Base-by-base conservation (phyloP, 2,113 vertebrate genomes). In the Microtus ochrogaster region DNA sequence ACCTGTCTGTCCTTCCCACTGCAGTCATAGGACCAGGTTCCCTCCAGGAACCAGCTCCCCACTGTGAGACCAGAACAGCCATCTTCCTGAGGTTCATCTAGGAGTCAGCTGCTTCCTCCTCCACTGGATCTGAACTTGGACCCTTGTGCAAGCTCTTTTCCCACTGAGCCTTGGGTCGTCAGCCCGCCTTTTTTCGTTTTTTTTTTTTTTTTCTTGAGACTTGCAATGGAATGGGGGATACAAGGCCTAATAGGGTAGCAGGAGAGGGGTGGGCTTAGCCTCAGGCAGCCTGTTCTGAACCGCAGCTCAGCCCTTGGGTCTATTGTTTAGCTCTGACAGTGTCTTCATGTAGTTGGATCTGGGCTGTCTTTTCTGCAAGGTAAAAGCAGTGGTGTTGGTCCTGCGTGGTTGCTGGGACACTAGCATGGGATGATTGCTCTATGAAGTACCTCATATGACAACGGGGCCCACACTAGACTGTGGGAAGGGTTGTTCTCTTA, bases 11-110 rank as follows among this genome's bases (percentile, higher is more conserved):
- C 2, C 26, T 7, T 39, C 26, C 5, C 7, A 49, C 33, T 26
- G 26, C 58, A 26, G 30, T 49, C 30, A 0, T 0, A 16, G 74
- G 28, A 14, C 2, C 21, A 3, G 6, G 1, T 13, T 2, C 61
- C 65, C 52, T 61, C 1, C 0, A 10, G 36, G 11, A 72, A 30
- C 65, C 21, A 0, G 1, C 24, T 16, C 12, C 63, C 44, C 6
- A 1, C 39, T 63, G 12, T 30, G 26, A 11, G 30, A 66, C 70
- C 26, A 68, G 44, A 21, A 70, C 0, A 58, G 47, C 22, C 58
- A 63, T 33, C 65, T 79, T 91, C 72, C 39, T 36, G 33, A 7
- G 16, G 0, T 2, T 70, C n/a, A 2, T 41, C 47, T 39, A 65
- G 39, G 91, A 16, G 10, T 39, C 44, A 13, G 61, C 39, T 17